phyloP scores from a whole-genome alignment of 2,113 vertebrate genomes.

The Dipodomys stephensi region DNA sequence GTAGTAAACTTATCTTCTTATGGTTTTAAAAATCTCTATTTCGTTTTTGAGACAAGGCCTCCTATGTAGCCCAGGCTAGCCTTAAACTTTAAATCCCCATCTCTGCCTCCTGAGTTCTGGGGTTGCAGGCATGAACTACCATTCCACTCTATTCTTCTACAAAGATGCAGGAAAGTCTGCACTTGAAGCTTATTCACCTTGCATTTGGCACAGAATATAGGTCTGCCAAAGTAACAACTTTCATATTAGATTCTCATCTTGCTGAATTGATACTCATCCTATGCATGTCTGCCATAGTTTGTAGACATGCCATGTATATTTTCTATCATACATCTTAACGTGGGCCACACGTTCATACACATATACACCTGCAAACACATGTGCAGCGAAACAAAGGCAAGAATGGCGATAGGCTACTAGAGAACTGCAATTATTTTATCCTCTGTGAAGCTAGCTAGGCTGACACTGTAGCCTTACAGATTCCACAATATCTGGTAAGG shows the following conservation, averaged over 20 bases:
- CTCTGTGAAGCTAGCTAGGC: background rate
- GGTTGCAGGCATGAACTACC: background rate
- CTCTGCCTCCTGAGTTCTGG: background rate
- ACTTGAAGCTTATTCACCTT: background rate
- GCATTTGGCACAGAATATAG: constrained; percentile 18
- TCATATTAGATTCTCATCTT: background rate
- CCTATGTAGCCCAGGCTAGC: background rate
- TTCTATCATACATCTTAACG: background rate
- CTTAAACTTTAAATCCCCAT: background rate
- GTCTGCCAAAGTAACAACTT: background rate
- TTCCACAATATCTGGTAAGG: background rate
- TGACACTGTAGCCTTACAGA: background rate
- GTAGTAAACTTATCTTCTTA: background rate
- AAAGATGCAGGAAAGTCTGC: constrained; percentile 30
- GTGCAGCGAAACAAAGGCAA: background rate
- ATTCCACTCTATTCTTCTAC: background rate
- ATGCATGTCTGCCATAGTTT: background rate
- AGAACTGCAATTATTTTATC: background rate
- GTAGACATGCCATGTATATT: background rate
- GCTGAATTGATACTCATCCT: background rate
- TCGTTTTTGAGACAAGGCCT: background rate
- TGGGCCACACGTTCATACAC: background rate
- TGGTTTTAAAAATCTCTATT: background rate
- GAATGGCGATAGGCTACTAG: background rate
- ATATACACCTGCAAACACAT: background rate